Base-by-base conservation (phyloP, 2,113 vertebrate genomes). In the Poeciliopsis occidentalis region DNA sequence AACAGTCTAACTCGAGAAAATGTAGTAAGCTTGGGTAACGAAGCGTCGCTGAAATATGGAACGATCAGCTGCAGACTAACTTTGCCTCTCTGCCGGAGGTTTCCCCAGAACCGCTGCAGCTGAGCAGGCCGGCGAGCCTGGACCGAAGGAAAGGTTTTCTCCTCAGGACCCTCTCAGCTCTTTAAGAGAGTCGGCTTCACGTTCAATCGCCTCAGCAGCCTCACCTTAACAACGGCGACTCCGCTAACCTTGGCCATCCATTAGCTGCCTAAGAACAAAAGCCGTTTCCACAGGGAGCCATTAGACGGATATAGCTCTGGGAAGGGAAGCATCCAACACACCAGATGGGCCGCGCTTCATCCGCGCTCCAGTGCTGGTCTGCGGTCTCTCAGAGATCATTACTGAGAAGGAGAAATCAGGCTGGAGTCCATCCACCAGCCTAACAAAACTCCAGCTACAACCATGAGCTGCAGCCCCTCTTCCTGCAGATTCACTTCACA, bases 211-310 rank as follows among this genome's bases (percentile, higher is more conserved):
- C 78, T 71, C 78, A 81, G 87, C 76, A 62, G 76, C 68, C 79
- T 92, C 84, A 86, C 87, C 85, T 87, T 81, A 86, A 87, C 88
- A 87, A 87, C 89, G 84, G 84, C 77, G 86, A 85, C 89, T 90
- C 65, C 47, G 0, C 67, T 83, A 85, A 92, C 90, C 91, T 90
- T 84, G 83, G 86, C 84, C 82, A 85, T 90, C 86, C 83, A 86
- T 91, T 90, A 87, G 84, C 78, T 84, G 88, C 89, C 88, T 62
- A 60, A 84, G 85, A 93, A 92, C 88, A 91, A 91, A 89, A 87
- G 86, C 80, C 17, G 41, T 71, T 84, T 92, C 88, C 91, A 83
- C 47, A 39, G 90, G 92, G 89, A 92, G 84, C 88, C 83, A 90
- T 93, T 93, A 93, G 87, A 85, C 73, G 17, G 63, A 91, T 89